Evolutionary conservation across 2,888 invertebrate genomes (phyloP), one percentile per base, ranked within the genome.

Genomic region (Noctuana brunneofusca): DNA sequence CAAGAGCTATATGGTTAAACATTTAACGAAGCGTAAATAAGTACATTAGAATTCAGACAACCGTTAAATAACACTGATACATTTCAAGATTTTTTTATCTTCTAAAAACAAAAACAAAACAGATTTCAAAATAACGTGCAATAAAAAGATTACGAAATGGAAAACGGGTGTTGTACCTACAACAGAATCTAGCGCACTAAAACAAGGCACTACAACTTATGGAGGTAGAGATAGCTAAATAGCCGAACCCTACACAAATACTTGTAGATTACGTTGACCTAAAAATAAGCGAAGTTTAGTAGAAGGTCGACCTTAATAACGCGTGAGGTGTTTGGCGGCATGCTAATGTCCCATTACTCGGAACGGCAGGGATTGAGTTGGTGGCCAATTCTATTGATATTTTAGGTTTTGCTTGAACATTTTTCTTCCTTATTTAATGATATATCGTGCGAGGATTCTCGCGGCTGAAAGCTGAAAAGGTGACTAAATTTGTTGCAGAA

Each of bases 261-360:
- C 59, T 32, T 20, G 20, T 43, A 32, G 53, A 59, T 59, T 53
- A 53, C 52, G 59, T 53, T 32, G 22, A 20, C 46, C 53, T 46
- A 22, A 53, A 53, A 53, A 53, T 41, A 43, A 30, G 20, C 38
- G 46, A 50, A 53, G 46, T 43, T 52, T 52, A 32, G 27, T 43
- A 38, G 38, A 49, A 24, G 58, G 59, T 30, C 32, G 59, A 38
- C 46, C 46, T 46, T 60, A 49, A 59, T 60, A 60, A 60, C 53
- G 53, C 59, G 53, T 53, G 59, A 60, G 48, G 60, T 54, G 54
- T 54, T 60, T 38, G 24, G 14, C 54, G 60, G 60, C 53, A 60
- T 54, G 60, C 60, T 60, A 60, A 60, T 60, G 60, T 54, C 35
- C 54, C 54, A 54, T 60, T 53, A 60, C 46, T 12, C 20, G 38